Conservation (phyloP, 2,888 invertebrate genomes). For the Drosophila bunnanda region DNA sequence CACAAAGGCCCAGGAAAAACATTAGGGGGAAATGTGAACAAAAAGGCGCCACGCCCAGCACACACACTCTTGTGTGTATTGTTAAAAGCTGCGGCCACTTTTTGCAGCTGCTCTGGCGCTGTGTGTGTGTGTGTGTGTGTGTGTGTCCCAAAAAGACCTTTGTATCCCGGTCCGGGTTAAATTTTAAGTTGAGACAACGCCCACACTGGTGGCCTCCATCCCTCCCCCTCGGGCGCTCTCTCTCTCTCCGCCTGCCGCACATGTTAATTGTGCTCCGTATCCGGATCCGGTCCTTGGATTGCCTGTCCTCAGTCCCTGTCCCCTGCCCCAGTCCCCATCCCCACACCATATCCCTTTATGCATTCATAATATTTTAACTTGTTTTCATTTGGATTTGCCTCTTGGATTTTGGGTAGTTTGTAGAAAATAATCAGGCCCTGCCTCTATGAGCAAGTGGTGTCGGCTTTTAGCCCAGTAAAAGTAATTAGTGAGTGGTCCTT, state of each 20-base stretch:
- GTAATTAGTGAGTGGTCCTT: slow-evolving; percentile 13
- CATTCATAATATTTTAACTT: slow-evolving; percentile 81
- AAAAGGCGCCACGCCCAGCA: slow-evolving; percentile 13
- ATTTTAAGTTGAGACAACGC: slow-evolving; percentile 32
- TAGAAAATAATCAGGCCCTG: slow-evolving; percentile 57
- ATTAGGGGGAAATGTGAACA: neutral
- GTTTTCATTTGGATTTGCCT: slow-evolving; percentile 64
- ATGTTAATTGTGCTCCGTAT: slow-evolving; percentile 62
- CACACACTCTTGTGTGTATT: slow-evolving; percentile 43
- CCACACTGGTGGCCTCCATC: slow-evolving; percentile 10
- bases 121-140: slow-evolving; percentile 18
- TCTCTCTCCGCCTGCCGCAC: slow-evolving; percentile 9
- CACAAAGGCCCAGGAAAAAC: slow-evolving; percentile 13
- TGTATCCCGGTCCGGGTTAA: slow-evolving; percentile 28
- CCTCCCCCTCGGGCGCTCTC: neutral
- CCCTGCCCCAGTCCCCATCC: slow-evolving; percentile 21
- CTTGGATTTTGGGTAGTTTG: slow-evolving; percentile 51
- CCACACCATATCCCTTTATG: slow-evolving; percentile 73
- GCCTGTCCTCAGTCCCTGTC: slow-evolving; percentile 18
- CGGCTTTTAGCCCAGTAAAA: slow-evolving; percentile 5
- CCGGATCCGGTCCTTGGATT: slow-evolving; percentile 38
- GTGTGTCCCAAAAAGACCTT: slow-evolving; percentile 33
- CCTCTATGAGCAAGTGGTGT: slow-evolving; percentile 4
- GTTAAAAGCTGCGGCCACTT: slow-evolving; percentile 52
- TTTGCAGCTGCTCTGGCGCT: slow-evolving; percentile 33